Conservation (phyloP, 2,113 vertebrate genomes). For the Oncorhynchus mykiss region DNA sequence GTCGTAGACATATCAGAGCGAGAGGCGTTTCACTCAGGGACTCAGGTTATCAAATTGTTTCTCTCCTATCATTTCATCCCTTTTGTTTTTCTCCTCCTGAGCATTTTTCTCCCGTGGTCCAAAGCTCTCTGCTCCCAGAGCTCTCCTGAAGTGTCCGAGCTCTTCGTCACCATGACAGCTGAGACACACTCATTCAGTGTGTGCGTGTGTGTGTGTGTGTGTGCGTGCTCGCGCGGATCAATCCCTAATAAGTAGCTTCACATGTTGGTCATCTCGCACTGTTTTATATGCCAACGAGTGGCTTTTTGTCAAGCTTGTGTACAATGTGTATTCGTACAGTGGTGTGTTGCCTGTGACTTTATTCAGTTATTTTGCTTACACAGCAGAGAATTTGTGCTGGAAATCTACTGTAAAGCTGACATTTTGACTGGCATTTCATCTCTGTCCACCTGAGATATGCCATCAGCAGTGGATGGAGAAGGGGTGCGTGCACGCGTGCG, state of each 20-base stretch:
- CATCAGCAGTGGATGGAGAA: too few species aligned
- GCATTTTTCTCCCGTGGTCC: too few species aligned
- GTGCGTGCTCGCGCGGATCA: background rate
- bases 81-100: background rate
- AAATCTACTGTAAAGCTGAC: constrained; percentile 23
- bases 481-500: too few species aligned
- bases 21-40: background rate
- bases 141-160: background rate
- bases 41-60: constrained; percentile 18
- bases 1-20: background rate
- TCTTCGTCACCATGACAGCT: constrained; percentile 4
- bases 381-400: background rate
- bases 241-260: too few species aligned
- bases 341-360: background rate
- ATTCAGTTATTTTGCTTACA: too few species aligned
- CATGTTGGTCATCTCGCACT: too few species aligned
- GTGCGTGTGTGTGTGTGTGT: background rate
- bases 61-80: constrained; percentile 1
- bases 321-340: background rate
- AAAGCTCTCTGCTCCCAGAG: too few species aligned
- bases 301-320: too few species aligned
- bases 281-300: too few species aligned
- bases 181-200: background rate
- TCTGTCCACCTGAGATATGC: too few species aligned
- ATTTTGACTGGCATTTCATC: constrained; percentile 5